These are phyloP conservation scores for Agrenia bidenticulata DNA, from an alignment of 2,888 invertebrate genomes.

Conservation along the genomic window DNA sequence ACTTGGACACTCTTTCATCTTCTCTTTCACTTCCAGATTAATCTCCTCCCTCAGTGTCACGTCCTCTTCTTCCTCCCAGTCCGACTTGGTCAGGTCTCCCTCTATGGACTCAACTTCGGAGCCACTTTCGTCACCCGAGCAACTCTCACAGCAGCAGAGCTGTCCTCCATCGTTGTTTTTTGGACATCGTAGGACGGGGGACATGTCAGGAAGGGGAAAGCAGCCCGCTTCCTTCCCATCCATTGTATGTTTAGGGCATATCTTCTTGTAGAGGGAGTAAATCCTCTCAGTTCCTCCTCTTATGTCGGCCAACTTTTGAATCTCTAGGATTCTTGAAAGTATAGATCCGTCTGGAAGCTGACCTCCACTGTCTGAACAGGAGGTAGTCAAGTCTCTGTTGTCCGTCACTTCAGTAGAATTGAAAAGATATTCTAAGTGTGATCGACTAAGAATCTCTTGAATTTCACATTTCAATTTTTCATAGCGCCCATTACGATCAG, in stretches of 20 bases:
- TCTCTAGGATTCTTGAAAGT: conserved; percentile 63
- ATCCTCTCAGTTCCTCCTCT: conserved; percentile 50
- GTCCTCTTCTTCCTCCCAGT: not conserved
- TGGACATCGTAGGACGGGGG: not conserved
- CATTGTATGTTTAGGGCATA: conserved; percentile 42
- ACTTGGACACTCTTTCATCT: conserved; percentile 39
- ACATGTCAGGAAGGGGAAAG: not conserved
- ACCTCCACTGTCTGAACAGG: not conserved
- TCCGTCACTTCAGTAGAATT: not conserved
- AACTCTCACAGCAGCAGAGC: not conserved
- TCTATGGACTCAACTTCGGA: not conserved
- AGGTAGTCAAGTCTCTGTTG: not conserved
- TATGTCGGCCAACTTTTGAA: conserved; percentile 62
- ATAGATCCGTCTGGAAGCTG: conserved; percentile 62
- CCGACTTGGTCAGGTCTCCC: not conserved
- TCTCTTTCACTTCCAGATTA: not conserved
- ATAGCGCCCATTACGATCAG: not conserved
- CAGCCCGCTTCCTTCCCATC: not conserved
- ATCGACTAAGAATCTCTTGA: too few relatives aligned
- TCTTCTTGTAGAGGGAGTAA: conserved; percentile 54
- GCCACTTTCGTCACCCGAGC: not conserved
- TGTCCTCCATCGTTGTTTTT: not conserved
- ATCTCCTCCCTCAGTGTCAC: not conserved
- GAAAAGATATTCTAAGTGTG: too few relatives aligned
- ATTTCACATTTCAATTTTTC: not conserved